Evolutionary conservation across 2,113 vertebrate genomes (phyloP), one percentile per base, ranked within the genome.

Genomic region (Neolamprologus cancellatus): DNA sequence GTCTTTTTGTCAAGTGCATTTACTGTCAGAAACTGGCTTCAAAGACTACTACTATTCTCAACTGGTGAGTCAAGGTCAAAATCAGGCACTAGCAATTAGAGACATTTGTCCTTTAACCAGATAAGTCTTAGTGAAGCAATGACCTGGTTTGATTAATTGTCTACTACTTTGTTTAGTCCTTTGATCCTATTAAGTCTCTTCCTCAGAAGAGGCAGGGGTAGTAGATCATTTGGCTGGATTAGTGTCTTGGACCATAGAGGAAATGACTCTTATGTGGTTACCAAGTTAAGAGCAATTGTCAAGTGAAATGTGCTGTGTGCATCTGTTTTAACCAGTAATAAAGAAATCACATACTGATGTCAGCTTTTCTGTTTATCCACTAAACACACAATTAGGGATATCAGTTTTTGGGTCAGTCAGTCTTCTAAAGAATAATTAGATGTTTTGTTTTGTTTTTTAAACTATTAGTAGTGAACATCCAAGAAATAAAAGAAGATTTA

Each of bases 111-210:
- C 39, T n/a, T 55, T 28, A 44, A 80, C 85, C 18, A 84, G 36
- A 41, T 7, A 50, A 50, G 32, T 84, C 14, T 34, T 6, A 78
- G 23, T 32, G 30, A 11, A 15, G 5, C 44, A 46, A 3, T 87
- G 83, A 85, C 87, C 81, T 59, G 18, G n/a, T 85, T 82, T 81
- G 25, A 84, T 86, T 12, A 4, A 50, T 76, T 78, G 41, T 57
- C 13, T 36, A 50, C n/a, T 59, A 36, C 66, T 71, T 20, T 79
- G 76, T 80, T 87, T 32, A 80, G 39, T 59, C 14, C 64, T 88
- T 85, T 84, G 81, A 92, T 92, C 91, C 20, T 46, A 84, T 92
- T 89, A 91, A 41, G 78, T 84, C 9, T 71, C 53, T 55, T 91
- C 52, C 78, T 81, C 25, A 1, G n/a, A 53, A 57, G 39, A 78